Evolutionary conservation across 2,113 vertebrate species (phyloP), one percentile per base, ranked within the genome.

Genomic region (Petrocephalus zakoni): DNA sequence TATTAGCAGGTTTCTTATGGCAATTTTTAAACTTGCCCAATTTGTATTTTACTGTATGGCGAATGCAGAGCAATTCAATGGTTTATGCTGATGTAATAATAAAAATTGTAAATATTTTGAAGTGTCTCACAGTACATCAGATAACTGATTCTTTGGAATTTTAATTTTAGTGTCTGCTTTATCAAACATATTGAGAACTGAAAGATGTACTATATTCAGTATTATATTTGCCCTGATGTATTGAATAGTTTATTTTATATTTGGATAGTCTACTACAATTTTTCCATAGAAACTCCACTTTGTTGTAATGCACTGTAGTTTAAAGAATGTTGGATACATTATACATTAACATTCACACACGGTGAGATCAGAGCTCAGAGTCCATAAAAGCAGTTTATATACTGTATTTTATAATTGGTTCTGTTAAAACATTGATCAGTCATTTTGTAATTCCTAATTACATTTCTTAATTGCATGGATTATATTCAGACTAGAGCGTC

Each of bases 1-100:
- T 98, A 97, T 89, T 94, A 93, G 94, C 94, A 96, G 92, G 94
- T 97, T 97, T 97, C 96, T 96, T 97, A 96, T 87, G 34, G 92
- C 88, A 88, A 87, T 97, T 97, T 97, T 96, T 97, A 95, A 91
- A 96, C 46, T 94, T 96, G 95, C 91, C 96, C 96, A 93, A 96
- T 98, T 97, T 97, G 95, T 97, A 97, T 94, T 96, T 95, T 96
- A 96, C 92, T 93, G 94, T 96, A 96, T 96, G 96, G 93, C 93
- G 93, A 94, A 95, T 95, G 86, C 86, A 87, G 61, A 87, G 86
- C 86, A 87, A 87, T 87, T 87, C 58, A 55, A 87, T 87, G 86
- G 37, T 87, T 87, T 61, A 87, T 61, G 95, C 94, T 93, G 92
- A 94, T 90, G 92, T 96, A 94, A 96, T 91, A 94, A 91, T 95